Base-by-base conservation (phyloP, 2,113 vertebrate genomes). In the Clarias macrocephalus region DNA sequence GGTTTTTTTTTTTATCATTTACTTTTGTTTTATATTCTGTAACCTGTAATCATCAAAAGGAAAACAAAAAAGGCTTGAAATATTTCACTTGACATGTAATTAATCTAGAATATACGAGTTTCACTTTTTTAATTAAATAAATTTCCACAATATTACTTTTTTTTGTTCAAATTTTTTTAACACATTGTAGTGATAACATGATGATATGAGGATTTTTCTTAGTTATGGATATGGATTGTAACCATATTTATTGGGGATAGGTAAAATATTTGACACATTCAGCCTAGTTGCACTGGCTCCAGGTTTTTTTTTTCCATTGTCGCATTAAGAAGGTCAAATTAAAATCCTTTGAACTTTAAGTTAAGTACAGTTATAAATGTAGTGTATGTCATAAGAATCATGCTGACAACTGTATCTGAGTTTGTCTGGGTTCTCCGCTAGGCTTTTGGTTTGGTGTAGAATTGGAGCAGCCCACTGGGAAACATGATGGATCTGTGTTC, bases 361-460 rank as follows among this genome's bases (percentile, higher is more conserved):
- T 72, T 70, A 70, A 16, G 33, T 75, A 2, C 33, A 75, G 0
- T 19, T 42, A 70, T 75, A 8, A 28, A 28, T 66, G 15, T 12
- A 66, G n/a, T 30, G 65, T 8, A 63, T 66, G 48, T 48, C 23
- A 9, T 54, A 57, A 52, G 59, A 48, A 62, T 21, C 25, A 73
- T 82, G 42, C 18, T 70, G 56, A 48, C 60, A 11, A 21, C 37
- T 63, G 4, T 56, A 15, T 79, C 37, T 70, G 5, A 82, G 21
- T 72, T 30, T 83, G 28, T 86, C 33, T 81, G 63, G n/a, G 19
- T 80, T 52, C 89, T n/a, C 80, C 16, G 52, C 68, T 91, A 97
- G 97, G 97, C 37, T 97, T 96, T 91, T 97, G 97, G 97, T 97
- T 97, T 56, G 97, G 97, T 7, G 92, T 98, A 0, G 97, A 97